Percentiles rank a stretch among this genome's conserved stretches.
These are phyloP conservation scores for Stenchaetothrips biformis DNA, from an alignment of 2,888 invertebrate genomes.

Conservation along the genomic window DNA sequence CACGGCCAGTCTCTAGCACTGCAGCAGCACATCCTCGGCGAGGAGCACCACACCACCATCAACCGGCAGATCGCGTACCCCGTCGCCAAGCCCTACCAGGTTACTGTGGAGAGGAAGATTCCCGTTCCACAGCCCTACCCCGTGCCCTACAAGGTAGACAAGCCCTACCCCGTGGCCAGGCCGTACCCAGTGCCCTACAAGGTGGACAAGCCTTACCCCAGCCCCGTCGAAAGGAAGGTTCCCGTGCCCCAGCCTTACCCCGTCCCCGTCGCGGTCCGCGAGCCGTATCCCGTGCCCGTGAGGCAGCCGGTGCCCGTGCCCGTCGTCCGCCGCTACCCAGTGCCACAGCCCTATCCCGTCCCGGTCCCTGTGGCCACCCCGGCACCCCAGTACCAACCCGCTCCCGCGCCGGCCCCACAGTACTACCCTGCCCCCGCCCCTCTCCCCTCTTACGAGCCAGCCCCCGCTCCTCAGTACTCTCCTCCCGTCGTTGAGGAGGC, in stretches of 20 bases:
- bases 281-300: not conserved
- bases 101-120: not conserved
- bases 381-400: not conserved
- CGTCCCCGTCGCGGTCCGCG: not conserved
- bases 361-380: not conserved
- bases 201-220: not conserved
- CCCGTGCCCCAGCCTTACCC: not conserved
- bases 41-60: slow-evolving; percentile 20
- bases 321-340: not conserved
- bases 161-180: not conserved
- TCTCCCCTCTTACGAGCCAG: not conserved
- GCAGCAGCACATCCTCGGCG: not conserved
- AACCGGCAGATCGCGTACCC: not conserved
- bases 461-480: not conserved
- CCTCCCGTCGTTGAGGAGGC: not conserved
- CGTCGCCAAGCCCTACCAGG: not conserved
- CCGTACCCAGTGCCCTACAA: not conserved
- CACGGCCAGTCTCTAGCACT: not conserved
- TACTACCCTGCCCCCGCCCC: not conserved
- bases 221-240: not conserved
- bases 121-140: not conserved
- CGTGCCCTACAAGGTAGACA: not conserved
- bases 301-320: not conserved
- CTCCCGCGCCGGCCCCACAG: not conserved
- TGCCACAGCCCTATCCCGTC: not conserved